phyloP scores from a whole-genome alignment of 2,113 vertebrate species.

The Tamias sibiricus region DNA sequence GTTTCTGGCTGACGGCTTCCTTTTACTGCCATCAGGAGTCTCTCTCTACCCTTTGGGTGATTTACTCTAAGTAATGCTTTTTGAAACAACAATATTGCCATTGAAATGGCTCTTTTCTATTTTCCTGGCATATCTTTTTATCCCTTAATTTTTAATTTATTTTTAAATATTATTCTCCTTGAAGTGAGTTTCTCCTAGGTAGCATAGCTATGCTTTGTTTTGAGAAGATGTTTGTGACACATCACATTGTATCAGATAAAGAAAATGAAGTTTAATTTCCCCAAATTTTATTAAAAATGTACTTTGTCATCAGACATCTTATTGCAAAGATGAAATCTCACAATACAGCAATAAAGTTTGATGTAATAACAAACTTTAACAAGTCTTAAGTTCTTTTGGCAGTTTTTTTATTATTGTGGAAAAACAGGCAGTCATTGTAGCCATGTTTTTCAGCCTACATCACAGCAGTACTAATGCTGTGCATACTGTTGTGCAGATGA shows the following conservation, averaged over 20 bases:
- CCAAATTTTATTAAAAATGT: conserved; percentile 80
- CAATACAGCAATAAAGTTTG: background rate
- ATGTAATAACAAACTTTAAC: conserved; percentile 34
- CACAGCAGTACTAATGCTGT: too few relatives aligned
- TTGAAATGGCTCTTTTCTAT: background rate
- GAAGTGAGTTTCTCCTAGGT: background rate
- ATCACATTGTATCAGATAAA: background rate
- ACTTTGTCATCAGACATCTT: conserved; percentile 66
- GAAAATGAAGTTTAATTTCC: conserved; percentile 78
- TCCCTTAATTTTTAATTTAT: background rate
- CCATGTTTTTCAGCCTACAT: background rate
- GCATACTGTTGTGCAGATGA: too few relatives aligned
- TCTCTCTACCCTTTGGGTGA: background rate
- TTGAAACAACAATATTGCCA: background rate
- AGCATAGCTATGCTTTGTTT: background rate
- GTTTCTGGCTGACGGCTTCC: background rate
- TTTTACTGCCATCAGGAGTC: background rate
- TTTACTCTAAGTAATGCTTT: background rate
- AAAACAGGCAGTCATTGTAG: background rate
- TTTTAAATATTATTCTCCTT: background rate
- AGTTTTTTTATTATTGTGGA: background rate
- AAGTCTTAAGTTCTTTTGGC: background rate
- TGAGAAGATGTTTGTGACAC: background rate
- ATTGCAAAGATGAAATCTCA: conserved; percentile 82
- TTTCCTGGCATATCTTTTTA: background rate